Evolutionary conservation across 2,888 invertebrate species (phyloP), one percentile per base, ranked within the genome.

Genomic region (Corythucha ciliata): DNA sequence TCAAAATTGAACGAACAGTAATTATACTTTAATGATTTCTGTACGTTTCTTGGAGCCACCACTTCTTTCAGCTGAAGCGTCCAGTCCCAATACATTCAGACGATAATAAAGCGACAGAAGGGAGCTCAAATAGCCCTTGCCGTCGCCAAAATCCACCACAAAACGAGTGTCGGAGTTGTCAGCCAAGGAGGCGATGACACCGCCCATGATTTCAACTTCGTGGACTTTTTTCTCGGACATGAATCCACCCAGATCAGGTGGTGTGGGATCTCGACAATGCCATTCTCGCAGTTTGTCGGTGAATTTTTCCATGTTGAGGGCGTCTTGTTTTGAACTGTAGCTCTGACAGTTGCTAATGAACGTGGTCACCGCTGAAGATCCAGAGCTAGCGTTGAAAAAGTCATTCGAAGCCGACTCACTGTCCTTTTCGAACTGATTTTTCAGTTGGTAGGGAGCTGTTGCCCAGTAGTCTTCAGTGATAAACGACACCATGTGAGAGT

Each of bases 131-230:
- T 90, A 87, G 0, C 91, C 93, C 64, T 87, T 83, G 0, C 93
- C 93, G 63, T 90, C 90, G 0, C 93, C 93, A 34, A 88, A 79
- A 65, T 93, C 93, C 14, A 92, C 73, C 33, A 85, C 70, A 67
- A 76, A 74, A 4, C 66, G 60, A 2, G 68, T 65, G 63, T 66
- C 51, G 16, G 65, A 62, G 27, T 65, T 57, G 14, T 63, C 59
- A 18, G 68, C 65, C 7, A 84, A 64, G 2, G 74, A 71, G 2
- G 77, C 72, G 0, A 79, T 73, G 1, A 83, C 66, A 0, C 69
- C 69, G 1, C 81, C 79, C 68, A 82, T 75, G 12, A 74, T 70
- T 65, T 80, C 76, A 48, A 80, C 81, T 74, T 90, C 90, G 65
- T 90, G 84, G 36, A 78, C 77, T 63, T 90, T 90, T 67, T 90